Evolutionary conservation across 2,888 invertebrate genomes (phyloP), one percentile per base, ranked within the genome.

Genomic region (Empis stercorea): DNA sequence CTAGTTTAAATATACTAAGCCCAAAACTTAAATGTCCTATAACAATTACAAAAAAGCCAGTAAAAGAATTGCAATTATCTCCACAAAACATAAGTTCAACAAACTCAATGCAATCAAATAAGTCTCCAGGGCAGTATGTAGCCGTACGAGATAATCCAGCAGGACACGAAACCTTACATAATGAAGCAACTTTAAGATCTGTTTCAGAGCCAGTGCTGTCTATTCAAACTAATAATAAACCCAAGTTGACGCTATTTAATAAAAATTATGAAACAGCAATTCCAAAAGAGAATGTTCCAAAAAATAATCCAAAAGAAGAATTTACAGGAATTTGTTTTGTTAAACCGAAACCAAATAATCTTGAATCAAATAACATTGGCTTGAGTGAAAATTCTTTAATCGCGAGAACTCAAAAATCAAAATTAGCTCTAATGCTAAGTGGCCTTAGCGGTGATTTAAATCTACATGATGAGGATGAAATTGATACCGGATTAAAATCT

Each of bases 221-320:
- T 27, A 9, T 7, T 27, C 23, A 14, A 40, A 15, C 15, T 15
- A 32, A 15, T 16, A 32, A 20, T 7, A 64, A 61, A 36, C 62
- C 62, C 3, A 67, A 64, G 52, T 46, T 68, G 11, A 68, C 66
- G 1, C 54, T 68, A 11, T 68, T 68, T 23, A 68, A 68, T 51
- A 60, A 58, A 48, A 50, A 59, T 10, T 60, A 58, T 27, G 57
- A 57, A 13, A 52, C 56, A 23, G 47, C 37, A 7, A 36, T 45
- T 3, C 40, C 27, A 0, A 39, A 42, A 10, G 13, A 36, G 11
- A 6, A 1, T 7, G 45, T 9, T 1, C 10, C 27, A 14, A 10
- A 23, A 4, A 16, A 13, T 14, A 27, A 13, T 27, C 2, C 13
- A 7, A 17, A 17, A 3, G 55, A 56, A 10, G 63, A 62, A 49